A percentile compares a stretch with the other conserved stretches of the same genome.
phyloP scores from a whole-genome alignment of 2,113 vertebrate genomes.

The Falco punctatus region DNA sequence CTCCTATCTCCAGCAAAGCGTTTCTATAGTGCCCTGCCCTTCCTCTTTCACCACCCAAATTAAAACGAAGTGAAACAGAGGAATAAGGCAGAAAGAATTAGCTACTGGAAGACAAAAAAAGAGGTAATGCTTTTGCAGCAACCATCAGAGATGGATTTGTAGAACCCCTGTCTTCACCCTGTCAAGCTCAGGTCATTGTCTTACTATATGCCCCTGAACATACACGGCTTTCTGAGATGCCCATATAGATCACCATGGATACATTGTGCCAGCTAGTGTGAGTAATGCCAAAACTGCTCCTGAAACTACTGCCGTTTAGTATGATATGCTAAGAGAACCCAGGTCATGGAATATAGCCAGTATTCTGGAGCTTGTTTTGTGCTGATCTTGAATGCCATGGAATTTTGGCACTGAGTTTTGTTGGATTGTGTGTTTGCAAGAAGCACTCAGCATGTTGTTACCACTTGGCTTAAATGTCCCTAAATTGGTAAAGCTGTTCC shows the following conservation, averaged over 20 bases:
- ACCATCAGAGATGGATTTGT: not conserved
- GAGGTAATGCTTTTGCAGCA: not conserved
- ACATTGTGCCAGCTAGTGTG: not conserved
- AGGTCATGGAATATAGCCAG: not conserved
- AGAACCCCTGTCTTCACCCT: not conserved
- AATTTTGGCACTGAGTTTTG: slow-evolving; percentile 51
- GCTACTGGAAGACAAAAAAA: not conserved
- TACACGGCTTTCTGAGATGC: not conserved
- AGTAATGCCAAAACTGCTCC: not conserved
- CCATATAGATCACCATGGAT: not conserved
- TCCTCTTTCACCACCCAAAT: not conserved
- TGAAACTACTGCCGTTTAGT: not conserved
- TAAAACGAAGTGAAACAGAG: not conserved
- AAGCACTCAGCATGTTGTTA: slow-evolving; percentile 49
- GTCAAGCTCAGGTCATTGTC: not conserved
- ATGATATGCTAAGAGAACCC: not conserved
- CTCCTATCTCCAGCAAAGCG: not conserved
- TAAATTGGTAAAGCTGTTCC: slow-evolving; percentile 67
- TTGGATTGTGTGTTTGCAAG: not conserved
- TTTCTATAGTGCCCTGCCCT: not conserved
- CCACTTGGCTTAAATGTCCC: slow-evolving; percentile 26
- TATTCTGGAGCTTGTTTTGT: not conserved
- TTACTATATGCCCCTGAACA: not conserved
- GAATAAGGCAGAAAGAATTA: not conserved
- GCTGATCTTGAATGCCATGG: not conserved